Percentiles rank a stretch among this genome's conserved stretches.
These are phyloP conservation scores for Shargacucullia verbasci DNA, from an alignment of 2,888 invertebrate species.

Conservation along the genomic window DNA sequence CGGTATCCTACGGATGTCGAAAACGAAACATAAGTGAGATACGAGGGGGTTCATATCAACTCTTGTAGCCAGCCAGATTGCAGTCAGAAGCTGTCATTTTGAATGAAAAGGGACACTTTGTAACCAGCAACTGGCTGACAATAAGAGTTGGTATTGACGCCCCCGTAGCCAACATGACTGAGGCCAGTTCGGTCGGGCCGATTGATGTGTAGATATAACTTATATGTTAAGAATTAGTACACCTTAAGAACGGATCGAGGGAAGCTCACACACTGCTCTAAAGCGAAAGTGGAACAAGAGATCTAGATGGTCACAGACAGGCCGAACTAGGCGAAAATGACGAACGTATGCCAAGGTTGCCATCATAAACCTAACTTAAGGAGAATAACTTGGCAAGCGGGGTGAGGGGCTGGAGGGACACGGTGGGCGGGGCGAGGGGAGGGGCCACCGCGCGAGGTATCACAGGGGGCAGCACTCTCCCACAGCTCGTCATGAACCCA, in stretches of 20 bases:
- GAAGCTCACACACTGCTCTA: conserved; percentile 18
- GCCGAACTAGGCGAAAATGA: conserved; percentile 21
- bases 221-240: neutral
- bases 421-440: conserved; percentile 26
- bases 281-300: conserved; percentile 19
- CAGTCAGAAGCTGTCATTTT: too few species aligned
- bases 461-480: conserved; percentile 74
- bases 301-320: conserved; percentile 12
- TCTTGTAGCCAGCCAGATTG: too few species aligned
- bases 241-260: conserved; percentile 2
- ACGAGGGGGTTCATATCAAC: too few species aligned
- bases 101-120: too few species aligned
- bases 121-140: too few species aligned
- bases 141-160: neutral
- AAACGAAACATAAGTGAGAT: too few species aligned
- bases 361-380: conserved; percentile 47
- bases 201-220: neutral
- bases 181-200: too few species aligned
- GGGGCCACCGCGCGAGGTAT: conserved; percentile 65
- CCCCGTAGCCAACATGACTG: too few species aligned
- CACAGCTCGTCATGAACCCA: conserved; percentile 59
- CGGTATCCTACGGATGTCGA: too few species aligned
- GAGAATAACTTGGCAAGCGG: conserved; percentile 41
- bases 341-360: conserved; percentile 47
- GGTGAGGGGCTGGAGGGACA: conserved; percentile 18